Conservation (phyloP, 2,113 vertebrate genomes). For the Percina caprodes region DNA sequence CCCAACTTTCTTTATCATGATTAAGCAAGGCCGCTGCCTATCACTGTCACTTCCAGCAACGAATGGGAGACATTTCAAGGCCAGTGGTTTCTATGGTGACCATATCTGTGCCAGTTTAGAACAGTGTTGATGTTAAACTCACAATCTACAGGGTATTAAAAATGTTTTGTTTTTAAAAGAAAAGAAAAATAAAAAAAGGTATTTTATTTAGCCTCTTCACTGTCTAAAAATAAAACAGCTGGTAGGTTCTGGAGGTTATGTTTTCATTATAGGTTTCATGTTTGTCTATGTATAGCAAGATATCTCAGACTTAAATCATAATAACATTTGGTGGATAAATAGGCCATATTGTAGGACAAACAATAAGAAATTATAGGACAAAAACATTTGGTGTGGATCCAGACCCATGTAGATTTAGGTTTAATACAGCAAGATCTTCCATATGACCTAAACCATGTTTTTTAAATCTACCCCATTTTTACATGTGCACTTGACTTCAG, state of each 20-base stretch:
- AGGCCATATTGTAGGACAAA: neutral
- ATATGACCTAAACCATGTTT: neutral
- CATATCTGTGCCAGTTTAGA: constrained; percentile 31
- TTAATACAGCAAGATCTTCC: neutral
- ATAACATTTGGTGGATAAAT: neutral
- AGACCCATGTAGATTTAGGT: neutral
- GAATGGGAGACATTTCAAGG: constrained; percentile 53
- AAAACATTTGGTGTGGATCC: neutral
- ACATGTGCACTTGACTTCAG: neutral
- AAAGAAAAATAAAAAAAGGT: neutral
- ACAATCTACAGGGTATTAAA: constrained; percentile 2
- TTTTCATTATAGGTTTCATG: neutral
- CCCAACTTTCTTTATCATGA: constrained; percentile 49
- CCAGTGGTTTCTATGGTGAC: constrained; percentile 51
- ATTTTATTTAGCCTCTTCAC: neutral
- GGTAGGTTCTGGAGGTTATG: neutral
- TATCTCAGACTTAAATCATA: neutral
- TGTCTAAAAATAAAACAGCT: constrained; percentile 11
- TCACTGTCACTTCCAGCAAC: constrained; percentile 53
- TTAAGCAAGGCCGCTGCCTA: constrained; percentile 59
- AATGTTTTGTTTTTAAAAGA: no score
- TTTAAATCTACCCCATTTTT: constrained; percentile 4
- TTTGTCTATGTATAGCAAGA: neutral
- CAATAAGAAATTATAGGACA: no score
- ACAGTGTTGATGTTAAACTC: constrained; percentile 8